A percentile compares a stretch with the other conserved stretches of the same genome.
Evolutionary conservation across 2,113 vertebrate species (phyloP).

Genomic region (Anarhynchus alexandrinus): DNA sequence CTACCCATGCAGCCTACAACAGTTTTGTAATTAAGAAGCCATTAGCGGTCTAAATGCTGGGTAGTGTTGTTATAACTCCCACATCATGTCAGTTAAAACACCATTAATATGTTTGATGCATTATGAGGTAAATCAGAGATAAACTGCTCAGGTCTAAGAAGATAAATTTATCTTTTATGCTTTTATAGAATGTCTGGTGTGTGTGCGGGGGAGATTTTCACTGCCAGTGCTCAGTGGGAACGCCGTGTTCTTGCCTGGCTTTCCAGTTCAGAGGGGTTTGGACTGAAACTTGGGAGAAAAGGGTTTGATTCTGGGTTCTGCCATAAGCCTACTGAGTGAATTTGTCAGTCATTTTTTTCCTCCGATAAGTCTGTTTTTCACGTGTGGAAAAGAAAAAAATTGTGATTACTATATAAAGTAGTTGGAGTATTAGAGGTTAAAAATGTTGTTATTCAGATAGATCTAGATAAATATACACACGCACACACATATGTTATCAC

Average conservation of each 20-base stretch:
- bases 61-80: background rate
- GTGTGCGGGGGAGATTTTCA: background rate
- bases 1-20: background rate
- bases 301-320: background rate
- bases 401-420: background rate
- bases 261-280: background rate
- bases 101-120: background rate
- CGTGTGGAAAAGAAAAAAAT: background rate
- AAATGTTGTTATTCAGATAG: background rate
- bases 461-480: background rate
- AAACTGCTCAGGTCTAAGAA: background rate
- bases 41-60: background rate
- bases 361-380: background rate
- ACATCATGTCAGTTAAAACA: background rate
- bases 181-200: background rate
- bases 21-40: slow-evolving; percentile 11
- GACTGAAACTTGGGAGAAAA: background rate
- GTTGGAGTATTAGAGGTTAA: background rate
- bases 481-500: background rate
- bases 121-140: background rate
- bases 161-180: background rate
- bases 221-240: background rate
- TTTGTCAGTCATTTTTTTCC: background rate
- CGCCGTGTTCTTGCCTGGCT: background rate
- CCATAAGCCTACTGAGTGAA: background rate